A percentile compares a stretch with the other conserved stretches of the same genome.
Evolutionary conservation across 2,797 vertebrate genomes (phyloP).

Genomic region (Otus scops): DNA sequence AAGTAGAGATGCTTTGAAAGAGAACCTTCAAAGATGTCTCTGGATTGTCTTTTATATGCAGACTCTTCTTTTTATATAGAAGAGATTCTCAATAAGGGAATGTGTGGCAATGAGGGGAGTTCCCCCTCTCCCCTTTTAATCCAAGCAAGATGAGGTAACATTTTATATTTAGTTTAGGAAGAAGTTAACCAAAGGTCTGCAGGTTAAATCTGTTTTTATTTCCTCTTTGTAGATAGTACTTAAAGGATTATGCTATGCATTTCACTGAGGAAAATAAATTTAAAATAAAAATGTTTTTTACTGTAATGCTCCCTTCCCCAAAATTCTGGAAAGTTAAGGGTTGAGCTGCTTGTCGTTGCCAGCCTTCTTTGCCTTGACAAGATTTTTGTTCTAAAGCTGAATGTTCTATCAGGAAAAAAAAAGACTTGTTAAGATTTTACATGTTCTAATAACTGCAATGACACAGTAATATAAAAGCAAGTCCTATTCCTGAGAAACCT

Average conservation of each 20-base stretch:
- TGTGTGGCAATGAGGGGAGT: conserved; percentile 13
- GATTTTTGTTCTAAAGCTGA: conserved; percentile 11
- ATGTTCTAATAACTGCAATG: conserved; percentile 37
- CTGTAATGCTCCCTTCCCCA: not conserved
- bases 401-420: conserved; percentile 16
- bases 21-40: conserved; percentile 98
- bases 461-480: conserved; percentile 27
- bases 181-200: conserved; percentile 63
- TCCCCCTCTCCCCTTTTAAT: conserved; percentile 52
- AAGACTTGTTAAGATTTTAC: conserved; percentile 36
- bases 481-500: not conserved
- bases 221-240: not conserved
- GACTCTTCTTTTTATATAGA: conserved; percentile 76
- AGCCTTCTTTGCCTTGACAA: conserved; percentile 37
- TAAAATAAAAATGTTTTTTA: conserved; percentile 33
- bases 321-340: not conserved
- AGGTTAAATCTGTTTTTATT: conserved; percentile 66
- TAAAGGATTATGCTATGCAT: not conserved
- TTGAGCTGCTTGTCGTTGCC: not conserved
- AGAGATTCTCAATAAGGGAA: conserved; percentile 66
- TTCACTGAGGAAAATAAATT: not conserved
- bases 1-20: conserved; percentile 92
- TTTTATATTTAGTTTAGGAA: conserved; percentile 55
- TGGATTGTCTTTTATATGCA: conserved; percentile 88
- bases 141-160: conserved; percentile 42